phyloP scores from a whole-genome alignment of 2,113 vertebrate species.

The Pachycephala philippinensis region DNA sequence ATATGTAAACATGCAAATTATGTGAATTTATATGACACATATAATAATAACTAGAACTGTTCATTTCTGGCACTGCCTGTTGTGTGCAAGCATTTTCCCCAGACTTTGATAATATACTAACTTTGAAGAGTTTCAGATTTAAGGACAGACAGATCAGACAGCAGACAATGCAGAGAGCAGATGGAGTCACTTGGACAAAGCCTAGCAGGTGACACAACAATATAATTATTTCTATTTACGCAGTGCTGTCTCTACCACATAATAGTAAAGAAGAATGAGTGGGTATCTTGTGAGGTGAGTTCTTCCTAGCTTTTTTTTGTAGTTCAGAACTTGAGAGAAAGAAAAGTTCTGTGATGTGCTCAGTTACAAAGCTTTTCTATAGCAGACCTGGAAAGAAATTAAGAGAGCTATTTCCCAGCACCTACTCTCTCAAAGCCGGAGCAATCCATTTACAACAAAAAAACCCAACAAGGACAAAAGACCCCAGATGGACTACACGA shows the following conservation, averaged over 20 bases:
- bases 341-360: not conserved
- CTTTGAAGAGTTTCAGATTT: not conserved
- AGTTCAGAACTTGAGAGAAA: not conserved
- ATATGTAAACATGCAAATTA: not conserved
- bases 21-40: not conserved
- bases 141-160: not conserved
- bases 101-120: not conserved
- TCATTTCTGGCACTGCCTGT: not conserved
- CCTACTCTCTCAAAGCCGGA: not conserved
- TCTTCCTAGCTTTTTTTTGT: not conserved
- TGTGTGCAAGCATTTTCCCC: not conserved
- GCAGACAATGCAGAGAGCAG: not conserved
- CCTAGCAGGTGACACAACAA: not conserved
- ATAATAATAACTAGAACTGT: not conserved
- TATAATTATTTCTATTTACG: not conserved
- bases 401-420: not conserved
- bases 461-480: not conserved
- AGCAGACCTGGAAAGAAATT: not conserved
- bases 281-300: not conserved
- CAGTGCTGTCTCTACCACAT: not conserved
- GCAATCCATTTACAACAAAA: not conserved
- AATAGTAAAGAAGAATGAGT: not conserved
- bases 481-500: not conserved
- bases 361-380: not conserved
- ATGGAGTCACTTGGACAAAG: not conserved